phyloP scores from a whole-genome alignment of 2,113 vertebrate genomes.

The Upupa epops region DNA sequence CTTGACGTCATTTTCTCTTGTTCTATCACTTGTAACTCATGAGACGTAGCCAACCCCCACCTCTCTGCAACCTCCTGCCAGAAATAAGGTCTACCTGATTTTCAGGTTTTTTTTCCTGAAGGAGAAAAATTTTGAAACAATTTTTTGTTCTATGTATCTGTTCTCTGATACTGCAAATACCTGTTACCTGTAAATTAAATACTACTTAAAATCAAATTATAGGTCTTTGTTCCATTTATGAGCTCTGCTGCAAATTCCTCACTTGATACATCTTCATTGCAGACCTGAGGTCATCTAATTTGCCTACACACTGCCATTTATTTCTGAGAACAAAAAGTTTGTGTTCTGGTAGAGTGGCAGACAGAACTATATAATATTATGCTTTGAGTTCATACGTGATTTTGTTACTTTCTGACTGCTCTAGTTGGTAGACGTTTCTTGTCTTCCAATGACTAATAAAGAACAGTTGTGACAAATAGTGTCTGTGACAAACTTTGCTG shows the following conservation, averaged over 20 bases:
- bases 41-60: too few relatives aligned
- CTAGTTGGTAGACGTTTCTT: background rate
- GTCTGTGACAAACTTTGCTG: background rate
- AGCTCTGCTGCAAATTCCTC: background rate
- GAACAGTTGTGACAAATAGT: background rate
- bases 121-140: background rate
- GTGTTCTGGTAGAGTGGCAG: background rate
- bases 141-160: background rate
- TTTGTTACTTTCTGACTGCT: background rate
- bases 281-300: background rate
- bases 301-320: background rate
- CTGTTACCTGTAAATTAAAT: background rate
- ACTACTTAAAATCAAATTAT: background rate
- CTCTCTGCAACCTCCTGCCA: too few relatives aligned
- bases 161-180: background rate
- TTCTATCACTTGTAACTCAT: too few relatives aligned
- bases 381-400: background rate
- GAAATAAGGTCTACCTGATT: too few relatives aligned
- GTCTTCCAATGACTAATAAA: background rate
- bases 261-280: background rate
- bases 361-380: background rate
- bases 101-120: background rate
- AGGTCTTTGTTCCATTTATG: background rate
- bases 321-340: background rate
- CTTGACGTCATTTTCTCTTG: too few relatives aligned